phyloP scores from a whole-genome alignment of 1,140 invertebrate species.

The Drosophila elegans region DNA sequence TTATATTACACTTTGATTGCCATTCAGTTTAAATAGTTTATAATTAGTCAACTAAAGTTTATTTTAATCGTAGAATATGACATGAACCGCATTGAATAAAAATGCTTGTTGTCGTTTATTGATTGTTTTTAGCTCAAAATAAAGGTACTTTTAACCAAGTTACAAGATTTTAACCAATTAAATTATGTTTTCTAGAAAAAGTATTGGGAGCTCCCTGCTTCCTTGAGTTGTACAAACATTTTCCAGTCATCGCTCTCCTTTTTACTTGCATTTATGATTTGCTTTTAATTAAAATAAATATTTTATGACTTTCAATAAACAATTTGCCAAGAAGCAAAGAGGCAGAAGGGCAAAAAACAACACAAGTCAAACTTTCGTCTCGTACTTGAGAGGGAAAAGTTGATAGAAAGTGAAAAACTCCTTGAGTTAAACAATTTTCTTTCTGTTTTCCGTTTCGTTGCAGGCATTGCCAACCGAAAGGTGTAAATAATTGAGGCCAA shows the following conservation, averaged over 20 bases:
- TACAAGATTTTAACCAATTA: neutral
- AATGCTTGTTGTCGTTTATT: no score
- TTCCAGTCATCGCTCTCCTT: neutral
- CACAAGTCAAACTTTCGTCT: constrained; percentile 37
- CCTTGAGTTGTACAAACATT: constrained; percentile 22
- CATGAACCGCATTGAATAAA: no score
- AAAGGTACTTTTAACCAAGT: neutral
- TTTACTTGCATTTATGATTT: constrained; percentile 54
- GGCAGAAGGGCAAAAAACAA: constrained; percentile 1
- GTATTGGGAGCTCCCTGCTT: constrained; percentile 1
- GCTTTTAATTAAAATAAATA: constrained; percentile 68
- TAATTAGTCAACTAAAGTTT: constrained; percentile 8
- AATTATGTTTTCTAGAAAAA: constrained; percentile 12
- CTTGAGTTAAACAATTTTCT: constrained; percentile 38
- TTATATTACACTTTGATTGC: constrained; percentile 2
- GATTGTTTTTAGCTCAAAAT: no score
- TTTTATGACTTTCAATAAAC: constrained; percentile 58
- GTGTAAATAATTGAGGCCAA: constrained; percentile 46
- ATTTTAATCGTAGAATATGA: neutral
- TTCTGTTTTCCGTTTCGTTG: constrained; percentile 32
- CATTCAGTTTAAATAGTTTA: neutral
- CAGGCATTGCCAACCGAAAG: constrained; percentile 44
- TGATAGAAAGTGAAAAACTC: constrained; percentile 48
- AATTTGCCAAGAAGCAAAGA: constrained; percentile 10
- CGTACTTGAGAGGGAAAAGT: constrained; percentile 36